Evolutionary conservation across 2,113 vertebrate species (phyloP).

Genomic region (Hydropotes inermis): DNA sequence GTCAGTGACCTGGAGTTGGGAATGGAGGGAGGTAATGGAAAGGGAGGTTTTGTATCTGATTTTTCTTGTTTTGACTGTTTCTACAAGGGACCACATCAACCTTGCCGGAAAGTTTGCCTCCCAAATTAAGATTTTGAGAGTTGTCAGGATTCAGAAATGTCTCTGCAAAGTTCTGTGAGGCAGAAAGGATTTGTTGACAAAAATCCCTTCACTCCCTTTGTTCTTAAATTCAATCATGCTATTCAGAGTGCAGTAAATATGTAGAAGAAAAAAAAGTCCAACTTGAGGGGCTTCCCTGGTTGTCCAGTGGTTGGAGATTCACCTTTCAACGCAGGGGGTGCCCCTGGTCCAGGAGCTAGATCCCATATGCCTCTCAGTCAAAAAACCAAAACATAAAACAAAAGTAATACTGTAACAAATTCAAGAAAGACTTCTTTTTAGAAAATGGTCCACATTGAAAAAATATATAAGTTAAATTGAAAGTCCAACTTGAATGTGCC

Average conservation of each 20-base stretch:
- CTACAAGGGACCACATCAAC: rapidly evolving
- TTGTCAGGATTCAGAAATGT: neutral
- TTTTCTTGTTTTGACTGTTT: neutral
- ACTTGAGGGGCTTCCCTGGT: neutral
- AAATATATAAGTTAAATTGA: neutral
- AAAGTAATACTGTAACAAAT: neutral
- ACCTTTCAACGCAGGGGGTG: neutral
- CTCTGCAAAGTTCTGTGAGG: neutral
- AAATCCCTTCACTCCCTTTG: neutral
- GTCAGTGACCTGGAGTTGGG: rapidly evolving
- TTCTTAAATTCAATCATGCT: neutral
- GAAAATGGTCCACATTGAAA: neutral
- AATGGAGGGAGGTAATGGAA: neutral
- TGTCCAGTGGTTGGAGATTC: neutral
- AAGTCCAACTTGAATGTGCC: neutral
- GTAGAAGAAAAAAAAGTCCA: neutral
- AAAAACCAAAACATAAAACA: neutral
- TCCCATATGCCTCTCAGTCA: neutral
- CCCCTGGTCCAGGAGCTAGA: neutral
- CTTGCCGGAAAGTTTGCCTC: neutral
- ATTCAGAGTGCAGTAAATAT: neutral
- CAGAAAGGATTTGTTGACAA: neutral
- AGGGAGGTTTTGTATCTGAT: too few relatives aligned
- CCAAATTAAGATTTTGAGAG: too few relatives aligned
- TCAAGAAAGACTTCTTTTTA: neutral